Percentiles rank a stretch among this genome's conserved stretches.
These are phyloP conservation scores for Acomys russatus DNA, from an alignment of 2,797 vertebrate species.

Conservation along the genomic window DNA sequence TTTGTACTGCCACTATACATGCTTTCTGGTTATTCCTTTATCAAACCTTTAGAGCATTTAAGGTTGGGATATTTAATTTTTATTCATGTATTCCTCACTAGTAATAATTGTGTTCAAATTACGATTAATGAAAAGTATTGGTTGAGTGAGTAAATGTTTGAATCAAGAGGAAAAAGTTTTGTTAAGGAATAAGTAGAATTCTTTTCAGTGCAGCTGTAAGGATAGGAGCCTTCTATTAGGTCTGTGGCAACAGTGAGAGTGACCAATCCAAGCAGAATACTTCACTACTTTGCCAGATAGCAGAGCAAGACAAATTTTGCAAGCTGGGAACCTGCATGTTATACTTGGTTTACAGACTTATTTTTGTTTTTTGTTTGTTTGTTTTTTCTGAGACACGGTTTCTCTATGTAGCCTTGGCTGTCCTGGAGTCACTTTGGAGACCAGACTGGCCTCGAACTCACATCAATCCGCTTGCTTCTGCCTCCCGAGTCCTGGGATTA, in stretches of 20 bases:
- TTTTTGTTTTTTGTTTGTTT: slow-evolving; percentile 53
- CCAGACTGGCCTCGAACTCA: no score
- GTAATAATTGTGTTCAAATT: not conserved
- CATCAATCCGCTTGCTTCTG: no score
- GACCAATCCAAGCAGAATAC: not conserved
- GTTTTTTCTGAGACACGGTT: no score
- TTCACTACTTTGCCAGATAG: slow-evolving; percentile 8
- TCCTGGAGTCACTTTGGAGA: no score
- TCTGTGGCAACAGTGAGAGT: slow-evolving; percentile 39
- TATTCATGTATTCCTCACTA: not conserved
- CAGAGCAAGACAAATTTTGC: slow-evolving; percentile 33
- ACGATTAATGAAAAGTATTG: not conserved
- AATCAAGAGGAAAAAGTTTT: slow-evolving; percentile 17
- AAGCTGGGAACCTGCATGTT: slow-evolving; percentile 59
- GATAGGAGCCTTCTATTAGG: not conserved
- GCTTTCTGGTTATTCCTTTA: not conserved
- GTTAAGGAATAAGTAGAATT: slow-evolving; percentile 2
- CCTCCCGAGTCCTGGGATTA: no score
- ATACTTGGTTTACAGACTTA: slow-evolving; percentile 4
- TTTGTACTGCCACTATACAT: not conserved
- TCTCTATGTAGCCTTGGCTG: no score
- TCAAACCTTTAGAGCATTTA: not conserved
- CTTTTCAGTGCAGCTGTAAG: not conserved
- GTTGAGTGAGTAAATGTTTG: not conserved
- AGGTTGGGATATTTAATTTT: not conserved